These are phyloP conservation scores for Pituophis catenifer DNA, from an alignment of 2,113 vertebrate genomes.

Conservation along the genomic window DNA sequence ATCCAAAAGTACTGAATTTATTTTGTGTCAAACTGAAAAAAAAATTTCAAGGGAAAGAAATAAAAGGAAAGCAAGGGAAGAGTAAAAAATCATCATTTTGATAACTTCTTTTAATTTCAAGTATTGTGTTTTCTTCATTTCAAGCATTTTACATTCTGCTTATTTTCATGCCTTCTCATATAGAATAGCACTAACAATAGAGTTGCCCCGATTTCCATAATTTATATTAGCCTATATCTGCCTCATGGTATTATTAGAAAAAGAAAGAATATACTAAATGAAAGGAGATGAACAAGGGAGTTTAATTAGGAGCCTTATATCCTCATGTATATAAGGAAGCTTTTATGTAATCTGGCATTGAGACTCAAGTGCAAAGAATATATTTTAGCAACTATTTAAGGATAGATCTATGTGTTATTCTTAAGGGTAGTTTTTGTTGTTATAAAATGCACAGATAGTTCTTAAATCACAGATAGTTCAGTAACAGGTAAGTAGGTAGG, in stretches of 20 bases:
- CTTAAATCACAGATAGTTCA: neutral
- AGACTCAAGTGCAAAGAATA: neutral
- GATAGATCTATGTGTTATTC: neutral
- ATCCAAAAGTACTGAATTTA: constrained; percentile 70
- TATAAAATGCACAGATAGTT: neutral
- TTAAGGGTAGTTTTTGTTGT: neutral
- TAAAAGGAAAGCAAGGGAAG: neutral
- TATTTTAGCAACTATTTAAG: neutral
- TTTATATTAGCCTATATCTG: neutral
- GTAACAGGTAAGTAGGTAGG: neutral
- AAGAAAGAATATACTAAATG: neutral
- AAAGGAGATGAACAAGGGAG: neutral
- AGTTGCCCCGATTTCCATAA: neutral
- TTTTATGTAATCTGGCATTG: neutral
- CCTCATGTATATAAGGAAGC: neutral
- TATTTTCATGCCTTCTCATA: neutral
- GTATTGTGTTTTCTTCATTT: neutral
- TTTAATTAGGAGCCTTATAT: neutral
- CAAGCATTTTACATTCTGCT: neutral
- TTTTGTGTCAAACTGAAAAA: constrained; percentile 43
- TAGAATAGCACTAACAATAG: neutral
- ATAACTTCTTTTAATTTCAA: neutral
- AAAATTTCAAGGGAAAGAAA: constrained; percentile 12
- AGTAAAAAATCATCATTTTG: neutral
- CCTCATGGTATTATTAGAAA: neutral